Evolutionary conservation across 2,113 vertebrate genomes (phyloP).

Genomic region (Piprites chloris): DNA sequence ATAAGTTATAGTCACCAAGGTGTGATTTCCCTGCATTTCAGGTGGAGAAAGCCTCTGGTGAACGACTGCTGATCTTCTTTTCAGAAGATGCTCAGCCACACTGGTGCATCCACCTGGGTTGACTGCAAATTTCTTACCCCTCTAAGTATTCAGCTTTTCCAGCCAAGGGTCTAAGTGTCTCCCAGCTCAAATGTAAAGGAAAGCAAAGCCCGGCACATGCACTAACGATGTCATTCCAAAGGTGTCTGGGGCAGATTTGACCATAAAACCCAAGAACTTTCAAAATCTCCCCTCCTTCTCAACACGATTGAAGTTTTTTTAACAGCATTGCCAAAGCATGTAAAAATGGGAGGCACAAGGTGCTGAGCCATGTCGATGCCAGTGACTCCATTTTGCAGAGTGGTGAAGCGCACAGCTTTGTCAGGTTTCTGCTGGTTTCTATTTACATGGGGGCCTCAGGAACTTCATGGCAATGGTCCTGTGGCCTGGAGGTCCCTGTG

Average conservation of each 20-base stretch:
- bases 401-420: not conserved
- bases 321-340: not conserved
- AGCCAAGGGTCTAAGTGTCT: not conserved
- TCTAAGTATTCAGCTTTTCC: not conserved
- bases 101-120: rapidly evolving
- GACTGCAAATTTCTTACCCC: not conserved
- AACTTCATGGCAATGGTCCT: not conserved
- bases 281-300: not conserved
- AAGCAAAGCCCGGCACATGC: not conserved
- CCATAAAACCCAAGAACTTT: not conserved
- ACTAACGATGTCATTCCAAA: not conserved
- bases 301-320: not conserved
- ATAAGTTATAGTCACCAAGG: not conserved
- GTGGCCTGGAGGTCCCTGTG: not conserved
- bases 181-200: not conserved
- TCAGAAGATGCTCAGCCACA: not conserved
- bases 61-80: not conserved
- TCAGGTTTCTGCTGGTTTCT: not conserved
- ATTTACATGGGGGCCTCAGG: not conserved
- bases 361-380: not conserved
- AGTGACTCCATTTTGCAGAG: not conserved
- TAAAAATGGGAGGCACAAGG: not conserved
- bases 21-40: not conserved
- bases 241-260: not conserved
- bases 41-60: not conserved